Evolutionary conservation across 2,888 invertebrate species (phyloP), one percentile per base, ranked within the genome.

Genomic region (Harmothoe impar): DNA sequence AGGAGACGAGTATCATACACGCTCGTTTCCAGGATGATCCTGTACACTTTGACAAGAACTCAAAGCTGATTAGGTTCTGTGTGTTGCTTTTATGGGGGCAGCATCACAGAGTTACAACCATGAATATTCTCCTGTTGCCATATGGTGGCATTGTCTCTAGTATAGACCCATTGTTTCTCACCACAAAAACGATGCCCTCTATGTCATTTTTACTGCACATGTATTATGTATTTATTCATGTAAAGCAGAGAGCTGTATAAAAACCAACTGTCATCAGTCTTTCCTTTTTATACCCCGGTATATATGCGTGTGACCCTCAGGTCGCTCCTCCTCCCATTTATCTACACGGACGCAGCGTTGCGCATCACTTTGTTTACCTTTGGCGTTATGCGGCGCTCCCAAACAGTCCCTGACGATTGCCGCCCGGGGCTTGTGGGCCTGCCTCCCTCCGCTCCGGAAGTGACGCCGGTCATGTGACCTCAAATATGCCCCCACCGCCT

Each of bases 401-500:
- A 72, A 72, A 72, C 72, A 72, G 29, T 15, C 29, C 12, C 29
- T 25, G 72, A 15, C 31, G 72, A 72, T 72, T 72, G 72, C 31
- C 72, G 72, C 72, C 72, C 29, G 29, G 7, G 72, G 72, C 62
- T 62, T 62, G 62, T 62, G n/a, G 72, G 72, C 15, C 72, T 25
- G 25, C 29, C 25, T 25, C 72, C 25, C n/a, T 29, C 72, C 29
- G 29, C 72, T 15, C 72, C 72, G 72, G 29, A 72, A 72, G 72
- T 72, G 72, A 72, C 72, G 72, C 29, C 72, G 72, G 29, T 29
- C 72, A 72, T 72, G 72, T 72, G 72, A 72, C 72, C 72, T 72
- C 72, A 72, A 29, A 72, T 43, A 43, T 25, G 29, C 72, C 31
- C n/a, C 29, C 72, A 29, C 25, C n/a, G 62, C 43, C 25, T 29